Evolutionary conservation across 1,140 invertebrate species (phyloP), one percentile per base, ranked within the genome.

Genomic region (Meloidogyne exigua): DNA sequence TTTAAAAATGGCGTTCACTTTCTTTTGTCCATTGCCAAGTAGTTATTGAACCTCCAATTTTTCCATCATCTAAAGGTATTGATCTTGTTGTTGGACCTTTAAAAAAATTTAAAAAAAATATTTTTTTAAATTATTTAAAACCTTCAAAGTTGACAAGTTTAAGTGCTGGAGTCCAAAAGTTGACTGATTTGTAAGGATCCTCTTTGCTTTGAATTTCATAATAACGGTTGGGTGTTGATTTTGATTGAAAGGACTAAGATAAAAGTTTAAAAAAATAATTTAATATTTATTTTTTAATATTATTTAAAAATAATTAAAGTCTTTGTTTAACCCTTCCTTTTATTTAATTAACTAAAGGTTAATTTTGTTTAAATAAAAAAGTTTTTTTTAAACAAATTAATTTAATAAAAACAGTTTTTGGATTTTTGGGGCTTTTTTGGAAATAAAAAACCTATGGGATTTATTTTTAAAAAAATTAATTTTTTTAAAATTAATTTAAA

Each of bases 11-110:
- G 1, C 49, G 49, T n/a, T 57, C 49, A 57, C 49, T 57, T 9
- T 18, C 49, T n/a, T 57, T 57, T 7, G 49, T 57, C 49, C 49
- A 57, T n/a, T 57, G 49, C 49, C 49, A 57, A 1, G 49, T 57
- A 57, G 49, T 57, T 57, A 57, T 57, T 57, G 49, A 57, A 57
- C 49, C 49, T n/a, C 49, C 49, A 7, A 57, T 57, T 57, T 57
- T 57, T n/a, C 49, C 49, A n/a, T 57, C 49, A 21, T 57, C 49
- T 57, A 57, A 57, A 57, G 49, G 49, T 57, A 57, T 57, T 57
- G 49, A 57, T n/a, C n/a, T 18, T n/a, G 49, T 57, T 57, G 18
- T 57, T 57, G 49, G 49, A n/a, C 49, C 49, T 57, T 57, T 18
- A 49, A 49, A 49, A 49, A 18, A 44, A 2, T 44, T 44, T 44